A percentile compares a stretch with the other conserved stretches of the same genome.
These are phyloP conservation scores for Diprion similis DNA, from an alignment of 1,140 invertebrate genomes.

Conservation along the genomic window DNA sequence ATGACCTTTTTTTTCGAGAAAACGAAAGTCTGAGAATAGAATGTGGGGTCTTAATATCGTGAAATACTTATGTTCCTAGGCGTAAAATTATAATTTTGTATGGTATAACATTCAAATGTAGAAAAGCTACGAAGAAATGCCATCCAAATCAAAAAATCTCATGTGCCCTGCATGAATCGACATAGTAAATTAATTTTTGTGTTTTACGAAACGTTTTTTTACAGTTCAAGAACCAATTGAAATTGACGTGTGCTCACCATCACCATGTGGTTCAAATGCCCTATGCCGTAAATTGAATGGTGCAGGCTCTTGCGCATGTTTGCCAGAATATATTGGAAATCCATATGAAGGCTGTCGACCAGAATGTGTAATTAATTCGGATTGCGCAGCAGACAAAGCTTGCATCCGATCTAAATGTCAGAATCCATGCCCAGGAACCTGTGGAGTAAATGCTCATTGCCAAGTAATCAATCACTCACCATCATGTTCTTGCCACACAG, in stretches of 20 bases:
- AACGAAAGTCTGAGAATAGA: too few species aligned
- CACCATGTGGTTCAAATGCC: slow-evolving; percentile 78
- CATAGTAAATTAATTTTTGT: neutral
- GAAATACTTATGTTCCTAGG: too few species aligned
- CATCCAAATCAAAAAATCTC: too few species aligned
- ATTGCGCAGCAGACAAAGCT: slow-evolving; percentile 73
- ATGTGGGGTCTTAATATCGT: too few species aligned
- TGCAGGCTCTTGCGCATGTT: slow-evolving; percentile 74
- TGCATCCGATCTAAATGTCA: slow-evolving; percentile 75
- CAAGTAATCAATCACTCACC: slow-evolving; percentile 76
- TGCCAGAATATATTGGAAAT: slow-evolving; percentile 76
- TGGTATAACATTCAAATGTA: slow-evolving; percentile 23
- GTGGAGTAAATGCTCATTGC: slow-evolving; percentile 77
- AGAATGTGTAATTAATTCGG: slow-evolving; percentile 73
- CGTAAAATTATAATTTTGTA: slow-evolving; percentile 6
- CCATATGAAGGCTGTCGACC: slow-evolving; percentile 78
- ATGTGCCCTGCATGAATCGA: too few species aligned
- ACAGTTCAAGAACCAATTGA: slow-evolving; percentile 41
- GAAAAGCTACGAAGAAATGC: slow-evolving; percentile 11
- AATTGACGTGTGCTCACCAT: slow-evolving; percentile 67
- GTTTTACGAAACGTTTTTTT: neutral
- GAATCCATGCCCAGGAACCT: slow-evolving; percentile 76
- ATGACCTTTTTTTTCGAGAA: too few species aligned
- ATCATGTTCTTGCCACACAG: slow-evolving; percentile 72
- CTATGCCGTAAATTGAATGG: slow-evolving; percentile 72